Evolutionary conservation across 1,140 invertebrate species (phyloP), one percentile per base, ranked within the genome.

Genomic region (Macrotrachela quadricornifera): DNA sequence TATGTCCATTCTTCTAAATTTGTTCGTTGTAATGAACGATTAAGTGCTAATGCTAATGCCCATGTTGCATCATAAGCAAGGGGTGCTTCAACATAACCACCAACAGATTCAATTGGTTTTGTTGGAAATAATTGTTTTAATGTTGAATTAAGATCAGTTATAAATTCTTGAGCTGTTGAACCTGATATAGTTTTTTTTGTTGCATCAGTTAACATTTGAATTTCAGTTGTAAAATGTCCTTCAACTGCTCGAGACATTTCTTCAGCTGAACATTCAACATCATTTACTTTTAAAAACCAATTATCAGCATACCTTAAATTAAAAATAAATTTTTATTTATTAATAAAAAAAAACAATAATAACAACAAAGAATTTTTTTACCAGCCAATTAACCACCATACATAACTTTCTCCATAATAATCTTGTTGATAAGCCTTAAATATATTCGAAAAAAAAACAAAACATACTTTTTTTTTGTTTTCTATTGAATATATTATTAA

Each of bases 311-410:
- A 99, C 21, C 21, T 30, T 30, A 30, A 30, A 30, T 30, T 30
- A 4, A 2, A 30, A 30, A 4, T 30, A 30, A 30, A 30, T 4
- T 30, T 30, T 30, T n/a, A n/a, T n/a, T n/a, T n/a, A n/a, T n/a
- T n/a, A n/a, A n/a, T n/a, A n/a, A n/a, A n/a, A n/a, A n/a, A n/a
- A n/a, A n/a, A n/a, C n/a, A n/a, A n/a, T n/a, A n/a, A n/a, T n/a
- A n/a, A n/a, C n/a, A n/a, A n/a, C n/a, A n/a, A n/a, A n/a, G n/a
- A n/a, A n/a, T n/a, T n/a, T n/a, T n/a, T 8, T 30, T 30, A 30
- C 92, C 92, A 97, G 43, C 87, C 92, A 62, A 99, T 96, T 68
- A 97, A 91, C 67, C 96, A 94, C 92, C 92, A 99, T 0, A 97
- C 91, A 71, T 95, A 88, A 30, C 40, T 83, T 83, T 61, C 85